Evolutionary conservation across 2,113 vertebrate species (phyloP), one percentile per base, ranked within the genome.

Genomic region (Oryzias javanicus): DNA sequence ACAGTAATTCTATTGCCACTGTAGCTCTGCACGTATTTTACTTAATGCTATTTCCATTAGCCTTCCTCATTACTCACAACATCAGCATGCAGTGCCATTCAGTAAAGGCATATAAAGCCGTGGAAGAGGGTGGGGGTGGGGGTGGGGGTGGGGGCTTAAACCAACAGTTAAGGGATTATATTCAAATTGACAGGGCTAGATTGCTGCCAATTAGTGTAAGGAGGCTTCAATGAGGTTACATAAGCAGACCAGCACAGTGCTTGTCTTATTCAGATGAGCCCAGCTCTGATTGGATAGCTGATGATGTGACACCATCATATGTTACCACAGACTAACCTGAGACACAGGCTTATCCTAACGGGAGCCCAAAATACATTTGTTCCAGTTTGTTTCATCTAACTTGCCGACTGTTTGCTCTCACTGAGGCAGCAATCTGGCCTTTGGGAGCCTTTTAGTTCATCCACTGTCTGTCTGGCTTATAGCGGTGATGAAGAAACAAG

Each of bases 351-450:
- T 59, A 46, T 68, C 67, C 76, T 83, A 79, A 85, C 76, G 81
- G 70, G 74, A 67, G 70, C 73, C 58, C 16, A 18, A 79, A 79
- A 72, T 65, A 61, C 62, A 82, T 84, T 85, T 81, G 70, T 84
- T 88, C 71, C 73, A 77, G 64, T 84, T 83, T 87, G 79, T 82
- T 85, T 79, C 69, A 60, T 83, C 69, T 60, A 76, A 80, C 76
- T 72, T 72, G 67, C 71, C 69, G 40, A 67, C 60, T 78, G 75
- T 84, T 71, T 75, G 67, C 72, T 80, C 79, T 78, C 55, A 68
- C 55, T 42, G 63, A 83, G 70, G 67, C 67, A 80, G 68, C 84
- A 81, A 81, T 55, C 60, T 49, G 68, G 71, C 81, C 78, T 70
- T 47, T 71, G 86, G 86, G 85, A 89, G 64, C 57, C 68, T 70